phyloP scores from a whole-genome alignment of 2,888 invertebrate species.

The Ochropacha duplaris region DNA sequence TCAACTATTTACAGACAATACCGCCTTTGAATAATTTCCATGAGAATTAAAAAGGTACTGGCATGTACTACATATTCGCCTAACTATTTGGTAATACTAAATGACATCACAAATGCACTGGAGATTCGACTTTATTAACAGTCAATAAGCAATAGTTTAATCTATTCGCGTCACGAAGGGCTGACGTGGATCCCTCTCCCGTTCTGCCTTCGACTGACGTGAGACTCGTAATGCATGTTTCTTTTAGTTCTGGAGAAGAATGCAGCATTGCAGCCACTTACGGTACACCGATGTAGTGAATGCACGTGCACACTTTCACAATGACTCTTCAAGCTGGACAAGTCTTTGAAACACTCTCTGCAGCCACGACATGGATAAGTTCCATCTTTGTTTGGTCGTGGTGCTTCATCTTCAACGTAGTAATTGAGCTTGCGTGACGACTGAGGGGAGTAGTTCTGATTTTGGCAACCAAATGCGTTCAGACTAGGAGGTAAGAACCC shows the following conservation, averaged over 20 bases:
- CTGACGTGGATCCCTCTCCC: constrained; percentile 54
- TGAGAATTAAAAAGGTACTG: constrained; percentile 60
- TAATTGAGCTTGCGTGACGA: constrained; percentile 77
- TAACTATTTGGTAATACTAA: constrained; percentile 67
- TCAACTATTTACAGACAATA: constrained; percentile 14
- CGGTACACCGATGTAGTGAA: constrained; percentile 89
- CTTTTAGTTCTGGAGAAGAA: constrained; percentile 91
- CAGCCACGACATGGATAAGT: constrained; percentile 88
- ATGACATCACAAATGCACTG: constrained; percentile 75
- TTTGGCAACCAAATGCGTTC: constrained; percentile 67
- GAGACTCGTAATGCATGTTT: constrained; percentile 89
- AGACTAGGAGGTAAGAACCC: constrained; percentile 72
- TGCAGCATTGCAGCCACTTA: constrained; percentile 89
- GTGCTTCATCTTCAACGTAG: constrained; percentile 86
- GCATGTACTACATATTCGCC: constrained; percentile 33
- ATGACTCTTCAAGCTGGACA: constrained; percentile 86
- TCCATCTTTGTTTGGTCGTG: constrained; percentile 85
- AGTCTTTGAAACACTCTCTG: constrained; percentile 84
- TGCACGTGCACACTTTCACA: constrained; percentile 87
- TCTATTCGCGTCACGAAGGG: constrained; percentile 60
- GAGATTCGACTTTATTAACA: constrained; percentile 36
- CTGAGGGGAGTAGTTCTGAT: constrained; percentile 64
- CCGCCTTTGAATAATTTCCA: constrained; percentile 16
- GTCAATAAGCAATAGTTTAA: constrained; percentile 16
- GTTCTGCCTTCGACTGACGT: constrained; percentile 71